Base-by-base conservation (phyloP, 2,113 vertebrate species). In the Excalfactoria chinensis region DNA sequence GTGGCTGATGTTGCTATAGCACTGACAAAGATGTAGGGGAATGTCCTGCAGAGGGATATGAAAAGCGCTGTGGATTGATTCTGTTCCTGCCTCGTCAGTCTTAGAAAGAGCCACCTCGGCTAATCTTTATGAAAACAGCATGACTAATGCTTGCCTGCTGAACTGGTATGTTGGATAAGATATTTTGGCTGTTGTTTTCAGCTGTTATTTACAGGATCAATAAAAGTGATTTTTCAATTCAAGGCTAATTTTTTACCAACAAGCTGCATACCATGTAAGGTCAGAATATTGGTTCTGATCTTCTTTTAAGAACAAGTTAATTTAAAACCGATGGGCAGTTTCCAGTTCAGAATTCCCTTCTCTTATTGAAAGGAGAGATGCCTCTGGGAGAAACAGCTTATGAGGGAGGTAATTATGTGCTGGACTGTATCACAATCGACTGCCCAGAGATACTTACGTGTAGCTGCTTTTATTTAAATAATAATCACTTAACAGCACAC, bases 191-290 rank as follows among this genome's bases (percentile, higher is more conserved):
- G 64, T 84, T 93, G 44, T 77, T 94, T 95, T 95, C 89, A 92
- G 84, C 74, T 92, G 78, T 93, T 96, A 87, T 80, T 94, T 93
- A 83, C 77, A 74, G 84, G 84, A 95, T 97, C 96, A 96, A 95
- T 97, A 94, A 74, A 95, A 95, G 72, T 80, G 89, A 93, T 95
- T 95, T 95, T 94, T 74, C 86, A 89, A 89, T 90, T 90, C 92
- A 82, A 71, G 81, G 35, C 51, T 93, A 80, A 67, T 93, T 95
- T 95, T 91, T 94, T 89, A 92, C 72, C 78, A 89, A 71, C 74
- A 74, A 74, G 58, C 74, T 60, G 34, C 25, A 21, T 40, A 86
- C 63, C 46, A 66, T 83, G 6, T 46, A 23, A 85, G 46, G 64
- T 68, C 4, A 6, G 46, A 85, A 46, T 91, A 92, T 88, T 85